These are phyloP conservation scores for Erpetoichthys calabaricus DNA, from an alignment of 2,797 vertebrate genomes.

Conservation along the genomic window DNA sequence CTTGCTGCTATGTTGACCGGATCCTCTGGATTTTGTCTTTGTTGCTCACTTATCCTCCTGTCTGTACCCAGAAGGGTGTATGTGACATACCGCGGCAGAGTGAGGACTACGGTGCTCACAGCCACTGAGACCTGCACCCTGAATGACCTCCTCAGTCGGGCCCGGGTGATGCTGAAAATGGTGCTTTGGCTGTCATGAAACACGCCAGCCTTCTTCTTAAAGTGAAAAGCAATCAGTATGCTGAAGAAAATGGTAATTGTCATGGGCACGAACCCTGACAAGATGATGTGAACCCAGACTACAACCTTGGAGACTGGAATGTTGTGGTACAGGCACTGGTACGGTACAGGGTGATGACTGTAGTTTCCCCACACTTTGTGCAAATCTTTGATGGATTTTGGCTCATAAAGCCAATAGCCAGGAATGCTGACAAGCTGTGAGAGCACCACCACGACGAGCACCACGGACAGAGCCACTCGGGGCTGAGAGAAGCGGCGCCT, in stretches of 20 bases:
- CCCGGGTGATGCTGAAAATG: conserved; percentile 8
- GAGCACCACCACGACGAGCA: conserved; percentile 7
- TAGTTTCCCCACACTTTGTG: background rate
- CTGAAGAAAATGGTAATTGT: conserved; percentile 12
- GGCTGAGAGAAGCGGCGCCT: conserved; percentile 8
- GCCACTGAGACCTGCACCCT: conserved; percentile 10
- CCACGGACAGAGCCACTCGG: conserved; percentile 9
- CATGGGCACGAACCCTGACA: conserved; percentile 11
- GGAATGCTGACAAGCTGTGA: conserved; percentile 12
- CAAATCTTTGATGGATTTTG: background rate
- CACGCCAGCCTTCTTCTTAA: conserved; percentile 7
- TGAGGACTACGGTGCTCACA: conserved; percentile 12
- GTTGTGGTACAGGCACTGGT: conserved; percentile 4
- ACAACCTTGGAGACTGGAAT: background rate
- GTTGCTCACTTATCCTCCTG: background rate
- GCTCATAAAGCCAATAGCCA: conserved; percentile 11
- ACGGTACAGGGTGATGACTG: background rate
- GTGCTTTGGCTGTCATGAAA: conserved; percentile 4
- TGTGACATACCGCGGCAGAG: conserved; percentile 12
- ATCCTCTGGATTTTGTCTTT: background rate
- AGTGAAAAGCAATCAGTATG: conserved; percentile 9
- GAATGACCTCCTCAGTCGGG: conserved; percentile 8
- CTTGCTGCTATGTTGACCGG: conserved; percentile 3
- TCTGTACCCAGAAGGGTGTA: conserved; percentile 4
- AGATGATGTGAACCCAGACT: conserved; percentile 9